Conservation (phyloP, 2,113 vertebrate genomes). For the Bambusicola thoracicus region DNA sequence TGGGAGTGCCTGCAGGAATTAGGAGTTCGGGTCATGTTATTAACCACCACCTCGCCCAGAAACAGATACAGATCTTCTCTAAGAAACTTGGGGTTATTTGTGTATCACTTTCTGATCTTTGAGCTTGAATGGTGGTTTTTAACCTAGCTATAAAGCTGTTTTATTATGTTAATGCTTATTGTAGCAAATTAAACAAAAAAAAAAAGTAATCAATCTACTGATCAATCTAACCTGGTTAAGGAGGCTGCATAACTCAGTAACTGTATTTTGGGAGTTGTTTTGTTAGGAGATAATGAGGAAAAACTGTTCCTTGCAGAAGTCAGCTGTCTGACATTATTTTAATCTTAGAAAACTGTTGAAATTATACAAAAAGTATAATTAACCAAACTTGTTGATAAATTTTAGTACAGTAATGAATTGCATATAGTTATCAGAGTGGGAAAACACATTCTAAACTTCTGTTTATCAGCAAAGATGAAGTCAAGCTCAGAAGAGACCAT, state of each 20-base stretch:
- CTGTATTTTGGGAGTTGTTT: background rate
- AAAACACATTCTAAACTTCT: background rate
- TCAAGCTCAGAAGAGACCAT: background rate
- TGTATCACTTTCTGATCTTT: background rate
- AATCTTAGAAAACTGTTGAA: background rate
- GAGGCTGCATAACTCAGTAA: background rate
- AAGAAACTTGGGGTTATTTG: background rate
- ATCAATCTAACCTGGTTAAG: background rate
- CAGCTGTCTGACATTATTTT: background rate
- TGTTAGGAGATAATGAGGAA: background rate
- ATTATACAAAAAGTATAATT: background rate
- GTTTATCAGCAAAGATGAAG: background rate
- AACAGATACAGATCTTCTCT: background rate
- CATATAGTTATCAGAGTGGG: background rate
- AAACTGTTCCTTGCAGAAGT: too few relatives aligned
- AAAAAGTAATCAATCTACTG: background rate
- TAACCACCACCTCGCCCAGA: background rate
- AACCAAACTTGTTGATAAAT: background rate
- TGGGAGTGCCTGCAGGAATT: background rate
- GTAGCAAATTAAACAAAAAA: background rate
- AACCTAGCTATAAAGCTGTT: background rate
- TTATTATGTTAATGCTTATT: background rate
- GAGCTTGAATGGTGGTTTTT: background rate
- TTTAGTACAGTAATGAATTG: background rate
- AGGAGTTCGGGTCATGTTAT: background rate